Conservation (phyloP, 2,888 invertebrate genomes). For the Phengaris alcon region DNA sequence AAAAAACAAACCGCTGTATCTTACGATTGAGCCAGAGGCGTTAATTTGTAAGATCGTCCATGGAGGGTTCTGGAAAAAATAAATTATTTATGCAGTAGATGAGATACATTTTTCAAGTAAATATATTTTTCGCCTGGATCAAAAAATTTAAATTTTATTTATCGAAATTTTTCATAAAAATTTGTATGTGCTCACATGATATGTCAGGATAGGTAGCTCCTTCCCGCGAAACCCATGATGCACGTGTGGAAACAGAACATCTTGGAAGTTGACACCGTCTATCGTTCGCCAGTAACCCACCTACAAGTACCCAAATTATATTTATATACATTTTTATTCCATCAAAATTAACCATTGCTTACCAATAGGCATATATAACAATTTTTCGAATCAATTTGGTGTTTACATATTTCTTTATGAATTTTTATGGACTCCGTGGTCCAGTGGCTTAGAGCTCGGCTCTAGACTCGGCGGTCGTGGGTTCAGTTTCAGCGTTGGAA, state of each 20-base stretch:
- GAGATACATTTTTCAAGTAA: too few relatives aligned
- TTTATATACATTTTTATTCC: neutral
- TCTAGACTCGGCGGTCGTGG: too few relatives aligned
- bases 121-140: too few relatives aligned
- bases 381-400: too few relatives aligned
- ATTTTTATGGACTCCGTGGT: too few relatives aligned
- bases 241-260: conserved; percentile 88
- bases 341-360: too few relatives aligned
- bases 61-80: conserved; percentile 86
- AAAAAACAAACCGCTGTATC: conserved; percentile 86
- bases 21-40: conserved; percentile 76
- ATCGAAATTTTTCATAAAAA: too few relatives aligned
- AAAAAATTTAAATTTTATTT: too few relatives aligned
- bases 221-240: conserved; percentile 88
- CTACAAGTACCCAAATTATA: conserved; percentile 43
- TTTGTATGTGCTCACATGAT: conserved; percentile 81
- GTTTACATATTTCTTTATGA: too few relatives aligned
- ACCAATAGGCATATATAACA: too few relatives aligned
- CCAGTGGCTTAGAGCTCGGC: too few relatives aligned
- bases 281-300: conserved; percentile 88
- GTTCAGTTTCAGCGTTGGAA: too few relatives aligned
- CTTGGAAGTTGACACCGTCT: conserved; percentile 82
- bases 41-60: conserved; percentile 87
- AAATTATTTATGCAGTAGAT: neutral
- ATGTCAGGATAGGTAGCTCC: conserved; percentile 85